A percentile compares a stretch with the other conserved stretches of the same genome.
These are phyloP conservation scores for Mobula hypostoma DNA, from an alignment of 2,113 vertebrate genomes.

Conservation along the genomic window DNA sequence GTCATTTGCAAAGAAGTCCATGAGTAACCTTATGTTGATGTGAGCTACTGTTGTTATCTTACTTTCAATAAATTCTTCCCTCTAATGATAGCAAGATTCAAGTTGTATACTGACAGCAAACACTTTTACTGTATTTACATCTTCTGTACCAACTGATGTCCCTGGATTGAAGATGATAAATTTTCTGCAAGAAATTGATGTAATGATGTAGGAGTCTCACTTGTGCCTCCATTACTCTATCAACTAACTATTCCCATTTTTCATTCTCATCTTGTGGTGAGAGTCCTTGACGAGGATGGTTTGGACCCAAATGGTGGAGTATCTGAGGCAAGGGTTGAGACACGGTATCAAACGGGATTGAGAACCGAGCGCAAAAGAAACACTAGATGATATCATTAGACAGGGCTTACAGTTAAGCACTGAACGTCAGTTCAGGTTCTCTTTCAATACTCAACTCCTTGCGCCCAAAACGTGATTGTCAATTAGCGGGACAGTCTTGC, in stretches of 20 bases:
- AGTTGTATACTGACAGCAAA: not conserved
- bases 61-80: not conserved
- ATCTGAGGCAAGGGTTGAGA: too few relatives aligned
- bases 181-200: not conserved
- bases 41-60: too few relatives aligned
- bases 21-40: not conserved
- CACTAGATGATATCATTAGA: too few relatives aligned
- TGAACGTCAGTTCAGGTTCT: too few relatives aligned
- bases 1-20: not conserved
- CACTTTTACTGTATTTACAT: not conserved
- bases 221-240: not conserved
- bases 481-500: too few relatives aligned
- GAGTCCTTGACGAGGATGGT: too few relatives aligned
- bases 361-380: too few relatives aligned
- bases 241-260: conserved; percentile 1
- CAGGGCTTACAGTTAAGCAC: too few relatives aligned
- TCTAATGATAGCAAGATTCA: not conserved
- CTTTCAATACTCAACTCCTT: too few relatives aligned
- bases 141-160: not conserved
- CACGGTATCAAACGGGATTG: too few relatives aligned
- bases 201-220: not conserved
- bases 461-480: too few relatives aligned
- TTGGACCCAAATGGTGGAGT: too few relatives aligned
- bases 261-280: not conserved
- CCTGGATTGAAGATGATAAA: not conserved